Conservation (phyloP, 1,140 invertebrate genomes). For the Drosophila asahinai region DNA sequence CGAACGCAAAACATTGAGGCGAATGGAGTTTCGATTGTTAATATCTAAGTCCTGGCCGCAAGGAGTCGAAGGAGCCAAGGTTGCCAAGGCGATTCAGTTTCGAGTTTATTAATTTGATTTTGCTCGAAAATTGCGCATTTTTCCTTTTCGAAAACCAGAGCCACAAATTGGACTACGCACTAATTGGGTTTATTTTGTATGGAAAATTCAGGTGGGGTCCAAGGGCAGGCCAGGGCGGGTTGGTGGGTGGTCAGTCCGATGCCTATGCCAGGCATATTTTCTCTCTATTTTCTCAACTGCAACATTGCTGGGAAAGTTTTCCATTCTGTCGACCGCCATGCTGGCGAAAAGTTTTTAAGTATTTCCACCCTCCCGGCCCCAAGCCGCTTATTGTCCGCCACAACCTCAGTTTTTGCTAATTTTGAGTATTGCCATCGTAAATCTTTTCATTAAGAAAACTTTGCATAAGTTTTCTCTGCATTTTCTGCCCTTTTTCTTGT, state of each 20-base stretch:
- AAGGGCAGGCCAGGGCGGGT: too few relatives aligned
- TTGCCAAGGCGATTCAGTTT: constrained; percentile 38
- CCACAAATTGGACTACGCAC: constrained; percentile 61
- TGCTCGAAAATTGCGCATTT: constrained; percentile 20
- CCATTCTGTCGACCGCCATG: constrained; percentile 39
- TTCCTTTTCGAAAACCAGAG: constrained; percentile 20
- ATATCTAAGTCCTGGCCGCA: constrained; percentile 44
- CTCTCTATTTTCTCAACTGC: constrained; percentile 31
- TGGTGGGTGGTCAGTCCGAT: constrained; percentile 14
- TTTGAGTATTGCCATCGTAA: constrained; percentile 84
- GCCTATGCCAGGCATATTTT: constrained; percentile 33
- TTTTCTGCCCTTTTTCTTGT: constrained; percentile 27
- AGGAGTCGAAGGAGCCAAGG: constrained; percentile 13
- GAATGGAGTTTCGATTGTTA: constrained; percentile 60
- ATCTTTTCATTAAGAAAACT: constrained; percentile 85
- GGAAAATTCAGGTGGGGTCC: constrained; percentile 3
- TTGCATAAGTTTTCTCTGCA: constrained; percentile 77
- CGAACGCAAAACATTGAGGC: constrained; percentile 1
- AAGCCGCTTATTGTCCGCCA: constrained; percentile 69
- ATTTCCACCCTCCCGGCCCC: constrained; percentile 24
- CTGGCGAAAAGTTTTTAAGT: constrained; percentile 68
- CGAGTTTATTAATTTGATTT: constrained; percentile 67
- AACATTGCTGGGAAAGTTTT: constrained; percentile 60
- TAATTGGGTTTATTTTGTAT: constrained; percentile 58
- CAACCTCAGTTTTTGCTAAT: constrained; percentile 83